A percentile compares a stretch with the other conserved stretches of the same genome.
These are phyloP conservation scores for Drosophila paramelanica DNA, from an alignment of 2,888 invertebrate genomes.

Conservation along the genomic window DNA sequence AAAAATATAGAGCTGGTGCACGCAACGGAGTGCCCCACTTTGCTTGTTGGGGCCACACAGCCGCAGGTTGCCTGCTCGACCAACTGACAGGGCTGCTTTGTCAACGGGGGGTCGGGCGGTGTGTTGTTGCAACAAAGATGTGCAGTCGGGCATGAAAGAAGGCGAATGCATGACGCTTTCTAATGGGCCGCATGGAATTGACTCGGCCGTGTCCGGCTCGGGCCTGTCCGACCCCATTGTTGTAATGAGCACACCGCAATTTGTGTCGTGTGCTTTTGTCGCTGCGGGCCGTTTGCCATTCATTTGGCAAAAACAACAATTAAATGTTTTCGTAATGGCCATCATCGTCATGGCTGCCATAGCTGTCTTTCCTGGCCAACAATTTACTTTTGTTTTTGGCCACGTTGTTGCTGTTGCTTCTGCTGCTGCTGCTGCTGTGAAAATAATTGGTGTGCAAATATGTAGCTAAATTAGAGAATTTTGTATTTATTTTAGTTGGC, in stretches of 20 bases:
- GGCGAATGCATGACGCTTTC: constrained; percentile 61
- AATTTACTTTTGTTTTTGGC: constrained; percentile 73
- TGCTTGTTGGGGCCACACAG: constrained; percentile 64
- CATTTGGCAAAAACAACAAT: constrained; percentile 78
- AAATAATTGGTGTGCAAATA: constrained; percentile 77
- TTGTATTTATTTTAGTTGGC: constrained; percentile 72
- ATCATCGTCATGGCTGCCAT: constrained; percentile 60
- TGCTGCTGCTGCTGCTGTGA: constrained; percentile 48
- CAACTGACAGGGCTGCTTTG: constrained; percentile 67
- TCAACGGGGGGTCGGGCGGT: constrained; percentile 17
- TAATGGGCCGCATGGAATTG: constrained; percentile 46
- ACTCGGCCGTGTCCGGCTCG: constrained; percentile 24
- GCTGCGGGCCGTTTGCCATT: constrained; percentile 76
- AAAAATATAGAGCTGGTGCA: constrained; percentile 67
- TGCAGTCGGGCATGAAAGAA: constrained; percentile 68
- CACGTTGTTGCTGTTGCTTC: constrained; percentile 16
- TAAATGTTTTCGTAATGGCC: constrained; percentile 81
- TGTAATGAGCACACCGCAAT: constrained; percentile 80
- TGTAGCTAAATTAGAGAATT: constrained; percentile 71
- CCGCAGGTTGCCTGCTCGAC: constrained; percentile 64
- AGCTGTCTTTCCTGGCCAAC: constrained; percentile 58
- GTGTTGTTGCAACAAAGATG: constrained; percentile 58
- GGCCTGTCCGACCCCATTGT: constrained; percentile 47
- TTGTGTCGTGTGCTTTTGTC: constrained; percentile 68
- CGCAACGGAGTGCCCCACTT: constrained; percentile 74